Evolutionary conservation across 1,140 invertebrate genomes (phyloP), one percentile per base, ranked within the genome.

Genomic region (Wiebesia pumilae): DNA sequence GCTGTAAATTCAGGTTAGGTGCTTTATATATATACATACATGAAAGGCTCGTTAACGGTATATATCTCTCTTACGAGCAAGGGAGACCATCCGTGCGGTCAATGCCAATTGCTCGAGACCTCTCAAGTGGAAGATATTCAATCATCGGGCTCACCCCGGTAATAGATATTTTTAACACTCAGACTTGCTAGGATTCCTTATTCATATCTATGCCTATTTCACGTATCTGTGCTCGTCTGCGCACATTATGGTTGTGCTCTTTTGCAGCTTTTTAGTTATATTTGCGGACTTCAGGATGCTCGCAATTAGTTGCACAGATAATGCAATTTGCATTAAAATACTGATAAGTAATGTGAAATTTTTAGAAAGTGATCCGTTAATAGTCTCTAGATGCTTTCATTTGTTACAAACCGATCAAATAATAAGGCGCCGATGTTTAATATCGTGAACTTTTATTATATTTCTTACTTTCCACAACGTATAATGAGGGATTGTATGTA

Each of bases 1-100:
- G 19, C 77, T 1, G n/a, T 33, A 33, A 43, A 83, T 80, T 54
- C 77, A 51, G 30, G 40, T 40, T 71, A 21, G 51, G 38, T 30
- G 24, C 0, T 30, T 3, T 81, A 67, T 27, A 35, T 38, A 24
- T 10, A 9, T 38, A 54, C 51, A 83, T 83, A 78, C 77, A 83
- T 75, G 58, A 79, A 87, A 87, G 85, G 73, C 81, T 83, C 69
- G 81, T 83, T 86, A 86, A 86, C 85, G 85, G 85, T 82, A 77
- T 75, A 67, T 77, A 30, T 69, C 40, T 58, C 16, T n/a, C 67
- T 54, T n/a, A 16, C n/a, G 75, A 12, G 12, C 71, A 33, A 47
- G 33, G 43, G 54, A 81, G 33, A 78, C 35, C 33, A 35, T 58
- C n/a, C n/a, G 9, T 10, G 83, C 73, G 24, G 75, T 51, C 58